Conservation (phyloP, 2,797 vertebrate genomes). For the Pseudochromis fuscus region DNA sequence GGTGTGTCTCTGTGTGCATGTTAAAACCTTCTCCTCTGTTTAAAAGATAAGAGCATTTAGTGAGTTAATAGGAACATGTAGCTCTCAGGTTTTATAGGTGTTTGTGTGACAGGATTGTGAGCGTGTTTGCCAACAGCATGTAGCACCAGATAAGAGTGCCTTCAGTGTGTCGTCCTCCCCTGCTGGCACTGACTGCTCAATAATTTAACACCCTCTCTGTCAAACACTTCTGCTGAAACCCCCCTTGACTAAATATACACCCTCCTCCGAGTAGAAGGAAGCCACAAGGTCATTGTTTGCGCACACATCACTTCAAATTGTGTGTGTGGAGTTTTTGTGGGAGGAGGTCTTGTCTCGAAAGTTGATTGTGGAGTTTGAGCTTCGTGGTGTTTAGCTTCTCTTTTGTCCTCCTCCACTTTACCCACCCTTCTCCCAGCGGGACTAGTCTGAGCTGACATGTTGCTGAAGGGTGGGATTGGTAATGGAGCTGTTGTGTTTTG, state of each 20-base stretch:
- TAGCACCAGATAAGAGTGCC: conserved; percentile 54
- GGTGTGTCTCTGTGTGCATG: conserved; percentile 4
- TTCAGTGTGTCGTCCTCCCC: conserved; percentile 53
- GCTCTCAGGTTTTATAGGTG: conserved; percentile 7
- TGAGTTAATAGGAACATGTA: conserved; percentile 3
- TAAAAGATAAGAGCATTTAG: conserved; percentile 21
- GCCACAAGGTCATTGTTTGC: conserved; percentile 51
- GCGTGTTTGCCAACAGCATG: conserved; percentile 44
- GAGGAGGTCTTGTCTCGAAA: conserved; percentile 25
- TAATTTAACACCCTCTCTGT: conserved; percentile 69
- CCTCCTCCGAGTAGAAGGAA: conserved; percentile 44
- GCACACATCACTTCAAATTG: conserved; percentile 11
- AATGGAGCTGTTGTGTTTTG: conserved; percentile 50
- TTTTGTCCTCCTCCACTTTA: conserved; percentile 38
- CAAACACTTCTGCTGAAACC: conserved; percentile 50
- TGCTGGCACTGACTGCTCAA: conserved; percentile 64
- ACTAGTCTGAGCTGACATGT: conserved; percentile 23
- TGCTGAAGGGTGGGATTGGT: conserved; percentile 40
- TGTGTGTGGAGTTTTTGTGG: conserved; percentile 15
- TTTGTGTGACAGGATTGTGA: conserved; percentile 22
- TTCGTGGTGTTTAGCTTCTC: conserved; percentile 30
- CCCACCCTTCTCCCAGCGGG: conserved; percentile 27
- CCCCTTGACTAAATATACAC: conserved; percentile 69
- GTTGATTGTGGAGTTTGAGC: conserved; percentile 43
- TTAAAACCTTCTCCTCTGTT: conserved; percentile 8